A percentile compares a stretch with the other conserved stretches of the same genome.
These are phyloP conservation scores for Zygothrica quintamaculata DNA, from an alignment of 2,888 invertebrate species.

Conservation along the genomic window DNA sequence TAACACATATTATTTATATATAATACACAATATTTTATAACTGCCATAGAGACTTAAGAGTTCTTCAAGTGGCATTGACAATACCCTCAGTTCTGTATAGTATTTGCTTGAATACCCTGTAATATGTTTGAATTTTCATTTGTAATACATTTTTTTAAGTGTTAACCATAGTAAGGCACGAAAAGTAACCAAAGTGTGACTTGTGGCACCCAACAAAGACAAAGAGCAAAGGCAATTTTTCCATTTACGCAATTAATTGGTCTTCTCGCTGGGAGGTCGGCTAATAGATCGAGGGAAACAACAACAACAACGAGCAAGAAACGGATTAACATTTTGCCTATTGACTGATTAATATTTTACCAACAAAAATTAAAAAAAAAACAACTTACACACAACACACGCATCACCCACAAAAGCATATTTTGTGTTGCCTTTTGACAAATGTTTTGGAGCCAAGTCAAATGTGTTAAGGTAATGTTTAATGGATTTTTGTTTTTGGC, in stretches of 20 bases:
- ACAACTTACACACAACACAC: constrained; percentile 58
- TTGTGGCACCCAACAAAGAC: constrained; percentile 75
- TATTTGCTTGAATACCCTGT: too few species aligned
- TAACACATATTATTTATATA: too few species aligned
- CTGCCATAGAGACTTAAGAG: too few species aligned
- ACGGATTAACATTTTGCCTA: constrained; percentile 76
- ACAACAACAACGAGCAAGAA: constrained; percentile 46
- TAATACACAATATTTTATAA: too few species aligned
- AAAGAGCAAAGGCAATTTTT: constrained; percentile 74
- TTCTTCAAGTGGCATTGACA: too few species aligned
- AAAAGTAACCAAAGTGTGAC: constrained; percentile 60
- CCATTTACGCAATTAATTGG: constrained; percentile 83
- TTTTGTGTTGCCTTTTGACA: constrained; percentile 58
- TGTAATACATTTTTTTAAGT: constrained; percentile 4
- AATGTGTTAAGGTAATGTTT: constrained; percentile 54
- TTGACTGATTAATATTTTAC: constrained; percentile 73
- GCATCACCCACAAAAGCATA: constrained; percentile 41
- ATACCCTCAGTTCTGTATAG: too few species aligned
- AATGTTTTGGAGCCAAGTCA: constrained; percentile 51
- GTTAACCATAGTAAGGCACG: constrained; percentile 9
- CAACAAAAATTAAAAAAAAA: constrained; percentile 46
- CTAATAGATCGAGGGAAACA: constrained; percentile 67
- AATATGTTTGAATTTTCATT: neutral
- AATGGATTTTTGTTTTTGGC: constrained; percentile 66
- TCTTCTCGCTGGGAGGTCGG: constrained; percentile 80